Conservation (phyloP, 2,888 invertebrate genomes). For the Latrodectus elegans region DNA sequence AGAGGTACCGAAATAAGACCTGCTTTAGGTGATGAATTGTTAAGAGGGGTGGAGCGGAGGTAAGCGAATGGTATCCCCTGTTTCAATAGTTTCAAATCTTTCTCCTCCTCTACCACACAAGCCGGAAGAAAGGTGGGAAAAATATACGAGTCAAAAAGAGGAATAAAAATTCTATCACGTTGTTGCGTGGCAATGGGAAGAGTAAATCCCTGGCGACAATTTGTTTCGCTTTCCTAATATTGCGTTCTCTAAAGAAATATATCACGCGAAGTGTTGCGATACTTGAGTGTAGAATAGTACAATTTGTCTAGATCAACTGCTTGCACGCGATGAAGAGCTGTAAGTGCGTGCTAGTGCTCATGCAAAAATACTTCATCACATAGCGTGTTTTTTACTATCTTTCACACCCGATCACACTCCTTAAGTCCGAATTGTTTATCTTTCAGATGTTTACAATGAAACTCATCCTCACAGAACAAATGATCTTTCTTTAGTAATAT, state of each 20-base stretch:
- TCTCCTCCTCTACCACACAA: conserved; percentile 17
- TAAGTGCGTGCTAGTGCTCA: conserved; percentile 26
- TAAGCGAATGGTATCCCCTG: conserved; percentile 16
- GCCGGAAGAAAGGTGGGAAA: background rate
- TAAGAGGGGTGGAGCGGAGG: background rate
- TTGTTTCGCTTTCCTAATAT: conserved; percentile 55
- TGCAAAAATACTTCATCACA: conserved; percentile 55
- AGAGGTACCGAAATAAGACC: conserved; percentile 26
- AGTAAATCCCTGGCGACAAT: conserved; percentile 53
- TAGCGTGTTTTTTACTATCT: conserved; percentile 12
- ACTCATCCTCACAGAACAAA: background rate
- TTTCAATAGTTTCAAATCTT: conserved; percentile 34
- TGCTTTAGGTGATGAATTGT: conserved; percentile 33
- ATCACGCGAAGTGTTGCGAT: conserved; percentile 41
- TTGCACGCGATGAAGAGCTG: conserved; percentile 55
- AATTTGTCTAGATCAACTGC: conserved; percentile 62
- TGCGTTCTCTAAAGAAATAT: conserved; percentile 22
- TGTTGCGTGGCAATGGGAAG: conserved; percentile 41
- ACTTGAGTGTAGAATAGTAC: conserved; percentile 21
- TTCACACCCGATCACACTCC: background rate
- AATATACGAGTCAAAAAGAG: background rate
- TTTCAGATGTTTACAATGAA: background rate
- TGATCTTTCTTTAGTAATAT: background rate
- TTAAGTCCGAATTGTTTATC: background rate
- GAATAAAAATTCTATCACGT: conserved; percentile 29